A percentile compares a stretch with the other conserved stretches of the same genome.
Evolutionary conservation across 1,140 invertebrate genomes (phyloP).

Genomic region (Hyles euphorbiae): DNA sequence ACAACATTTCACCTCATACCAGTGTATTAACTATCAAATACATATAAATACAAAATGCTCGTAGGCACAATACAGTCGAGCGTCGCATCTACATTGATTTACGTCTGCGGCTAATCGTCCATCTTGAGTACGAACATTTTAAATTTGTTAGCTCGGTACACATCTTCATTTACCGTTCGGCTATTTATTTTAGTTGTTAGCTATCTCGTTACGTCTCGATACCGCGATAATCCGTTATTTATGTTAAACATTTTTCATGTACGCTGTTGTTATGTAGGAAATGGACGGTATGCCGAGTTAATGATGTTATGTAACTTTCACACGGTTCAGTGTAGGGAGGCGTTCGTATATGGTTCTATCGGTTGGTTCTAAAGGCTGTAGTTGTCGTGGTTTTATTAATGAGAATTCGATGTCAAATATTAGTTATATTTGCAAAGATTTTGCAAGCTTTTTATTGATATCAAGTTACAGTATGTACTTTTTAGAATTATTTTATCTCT

Average conservation of each 20-base stretch:
- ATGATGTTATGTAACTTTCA: neutral
- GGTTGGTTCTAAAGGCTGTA: too few species aligned
- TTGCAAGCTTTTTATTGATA: too few species aligned
- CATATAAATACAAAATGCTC: too few species aligned
- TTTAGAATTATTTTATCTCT: too few species aligned
- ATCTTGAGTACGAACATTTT: conserved; percentile 25
- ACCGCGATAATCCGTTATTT: conserved; percentile 70
- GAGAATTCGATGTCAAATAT: too few species aligned
- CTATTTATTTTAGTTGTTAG: conserved; percentile 59
- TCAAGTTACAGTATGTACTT: too few species aligned
- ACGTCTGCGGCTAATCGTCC: conserved; percentile 2
- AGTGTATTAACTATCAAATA: too few species aligned
- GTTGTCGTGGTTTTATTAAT: too few species aligned
- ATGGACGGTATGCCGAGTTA: conserved; percentile 1
- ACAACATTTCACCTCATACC: too few species aligned
- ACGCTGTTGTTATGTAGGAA: conserved; percentile 8
- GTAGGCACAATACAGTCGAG: neutral
- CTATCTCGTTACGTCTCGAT: conserved; percentile 61
- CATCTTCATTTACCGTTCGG: conserved; percentile 56
- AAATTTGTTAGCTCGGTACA: conserved; percentile 32
- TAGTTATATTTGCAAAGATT: too few species aligned
- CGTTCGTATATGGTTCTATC: too few species aligned
- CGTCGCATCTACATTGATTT: conserved; percentile 7
- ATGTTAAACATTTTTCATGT: conserved; percentile 60
- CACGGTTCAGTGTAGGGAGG: neutral